A percentile compares a stretch with the other conserved stretches of the same genome.
Conservation (phyloP, 2,888 invertebrate species). For the Clitarchus hookeri region DNA sequence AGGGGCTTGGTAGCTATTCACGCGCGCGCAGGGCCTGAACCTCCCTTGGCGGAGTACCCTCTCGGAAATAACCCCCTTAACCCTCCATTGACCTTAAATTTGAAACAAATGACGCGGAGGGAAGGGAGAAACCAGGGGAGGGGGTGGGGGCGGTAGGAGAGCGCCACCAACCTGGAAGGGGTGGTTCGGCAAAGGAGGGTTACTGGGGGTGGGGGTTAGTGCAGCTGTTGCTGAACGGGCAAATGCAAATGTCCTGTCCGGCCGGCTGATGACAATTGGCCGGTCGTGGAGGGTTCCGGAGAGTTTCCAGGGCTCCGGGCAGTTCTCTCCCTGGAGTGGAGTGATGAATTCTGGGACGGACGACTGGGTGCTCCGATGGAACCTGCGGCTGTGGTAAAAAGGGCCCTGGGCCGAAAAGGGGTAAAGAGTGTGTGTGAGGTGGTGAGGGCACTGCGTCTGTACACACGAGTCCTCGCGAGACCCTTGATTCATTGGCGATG, state of each 20-base stretch:
- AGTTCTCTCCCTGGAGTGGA: constrained; percentile 29
- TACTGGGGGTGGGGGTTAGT: not conserved
- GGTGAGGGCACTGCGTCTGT: not conserved
- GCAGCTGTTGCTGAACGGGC: constrained; percentile 41
- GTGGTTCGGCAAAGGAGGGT: not conserved
- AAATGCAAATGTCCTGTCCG: constrained; percentile 41
- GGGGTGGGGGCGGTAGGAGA: not conserved
- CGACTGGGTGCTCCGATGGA: constrained; percentile 31
- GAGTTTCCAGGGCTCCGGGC: not conserved
- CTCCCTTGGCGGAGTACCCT: constrained; percentile 27
- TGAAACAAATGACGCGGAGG: constrained; percentile 41
- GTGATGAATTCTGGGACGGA: constrained; percentile 37
- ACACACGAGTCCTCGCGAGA: no score
- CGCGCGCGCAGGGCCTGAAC: not conserved
- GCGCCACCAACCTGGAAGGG: not conserved
- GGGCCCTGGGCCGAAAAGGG: not conserved
- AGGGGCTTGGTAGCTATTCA: constrained; percentile 15
- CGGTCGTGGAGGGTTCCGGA: constrained; percentile 28
- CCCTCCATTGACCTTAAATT: constrained; percentile 44
- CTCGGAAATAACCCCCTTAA: constrained; percentile 40
- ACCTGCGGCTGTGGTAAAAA: not conserved
- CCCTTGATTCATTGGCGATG: no score
- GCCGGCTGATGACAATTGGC: constrained; percentile 36
- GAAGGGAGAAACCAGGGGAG: constrained; percentile 20
- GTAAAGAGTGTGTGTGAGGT: not conserved